A percentile compares a stretch with the other conserved stretches of the same genome.
Evolutionary conservation across 1,140 invertebrate species (phyloP).

Genomic region (Ganaspis sp.): DNA sequence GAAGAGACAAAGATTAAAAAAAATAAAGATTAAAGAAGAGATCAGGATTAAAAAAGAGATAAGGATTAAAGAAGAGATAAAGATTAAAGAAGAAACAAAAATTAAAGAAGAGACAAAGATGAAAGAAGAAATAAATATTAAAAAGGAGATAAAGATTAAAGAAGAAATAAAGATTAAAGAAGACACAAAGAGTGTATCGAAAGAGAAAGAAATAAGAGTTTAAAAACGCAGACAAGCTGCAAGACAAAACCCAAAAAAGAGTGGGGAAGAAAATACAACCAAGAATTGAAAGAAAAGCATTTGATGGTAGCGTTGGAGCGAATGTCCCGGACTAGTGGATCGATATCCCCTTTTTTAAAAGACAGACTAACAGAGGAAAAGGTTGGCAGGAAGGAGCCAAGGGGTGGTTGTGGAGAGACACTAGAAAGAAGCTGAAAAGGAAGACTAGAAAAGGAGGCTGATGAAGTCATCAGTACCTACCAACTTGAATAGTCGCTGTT

Average conservation of each 20-base stretch:
- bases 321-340: slow-evolving; percentile 70
- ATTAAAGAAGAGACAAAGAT: slow-evolving; percentile 36
- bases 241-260: too few relatives aligned
- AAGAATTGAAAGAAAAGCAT: too few relatives aligned
- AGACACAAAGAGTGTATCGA: too few relatives aligned
- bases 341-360: slow-evolving; percentile 68
- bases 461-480: not conserved
- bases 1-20: too few relatives aligned
- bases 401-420: slow-evolving; percentile 19
- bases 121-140: not conserved
- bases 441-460: not conserved
- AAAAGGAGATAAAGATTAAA: not conserved
- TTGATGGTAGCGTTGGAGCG: slow-evolving; percentile 68
- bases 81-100: too few relatives aligned
- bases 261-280: too few relatives aligned
- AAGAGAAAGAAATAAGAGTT: not conserved
- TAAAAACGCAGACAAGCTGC: too few relatives aligned
- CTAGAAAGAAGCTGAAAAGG: not conserved
- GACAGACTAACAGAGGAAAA: slow-evolving; percentile 48
- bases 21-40: too few relatives aligned
- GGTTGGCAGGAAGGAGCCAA: slow-evolving; percentile 6
- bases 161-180: too few relatives aligned
- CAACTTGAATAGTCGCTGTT: not conserved
- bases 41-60: too few relatives aligned
- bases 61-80: too few relatives aligned